phyloP scores from a whole-genome alignment of 1,140 invertebrate genomes.

The Aphidius gifuensis region DNA sequence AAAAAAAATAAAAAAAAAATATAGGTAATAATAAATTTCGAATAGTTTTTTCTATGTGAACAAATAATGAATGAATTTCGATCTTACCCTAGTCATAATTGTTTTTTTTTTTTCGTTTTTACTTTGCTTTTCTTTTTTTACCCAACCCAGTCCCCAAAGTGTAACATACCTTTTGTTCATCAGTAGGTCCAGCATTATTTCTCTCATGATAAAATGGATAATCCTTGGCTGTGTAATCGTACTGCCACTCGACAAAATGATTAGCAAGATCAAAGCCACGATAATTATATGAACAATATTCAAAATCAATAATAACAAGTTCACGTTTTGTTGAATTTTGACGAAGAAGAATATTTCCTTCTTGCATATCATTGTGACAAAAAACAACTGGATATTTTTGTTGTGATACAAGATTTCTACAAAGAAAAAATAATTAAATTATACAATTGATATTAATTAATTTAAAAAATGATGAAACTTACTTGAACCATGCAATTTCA shows the following conservation, averaged over 20 bases:
- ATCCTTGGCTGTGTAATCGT: slow-evolving; percentile 78
- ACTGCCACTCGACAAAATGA: slow-evolving; percentile 93
- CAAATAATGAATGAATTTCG: slow-evolving; percentile 7
- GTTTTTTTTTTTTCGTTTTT: background rate
- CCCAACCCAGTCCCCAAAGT: slow-evolving; percentile 23
- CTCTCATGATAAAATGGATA: slow-evolving; percentile 76
- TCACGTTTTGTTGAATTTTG: slow-evolving; percentile 61
- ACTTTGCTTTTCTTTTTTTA: background rate
- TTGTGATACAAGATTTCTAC: slow-evolving; percentile 40
- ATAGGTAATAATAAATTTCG: background rate
- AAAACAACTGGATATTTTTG: slow-evolving; percentile 87
- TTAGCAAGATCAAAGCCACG: slow-evolving; percentile 94
- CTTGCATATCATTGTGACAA: slow-evolving; percentile 97
- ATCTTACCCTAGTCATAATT: slow-evolving; percentile 14
- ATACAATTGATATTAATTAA: background rate
- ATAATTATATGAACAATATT: slow-evolving; percentile 93
- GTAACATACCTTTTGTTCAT: slow-evolving; percentile 74
- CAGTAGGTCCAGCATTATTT: slow-evolving; percentile 67
- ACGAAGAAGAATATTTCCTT: slow-evolving; percentile 72
- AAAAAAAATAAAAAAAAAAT: slow-evolving; percentile 6
- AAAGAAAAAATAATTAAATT: slow-evolving; percentile 21
- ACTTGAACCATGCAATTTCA: slow-evolving; percentile 52
- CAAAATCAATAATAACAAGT: slow-evolving; percentile 85
- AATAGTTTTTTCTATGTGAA: too few species aligned
- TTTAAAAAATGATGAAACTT: slow-evolving; percentile 13